Base-by-base conservation (phyloP, 2,888 invertebrate species). In the Operophtera brumata region DNA sequence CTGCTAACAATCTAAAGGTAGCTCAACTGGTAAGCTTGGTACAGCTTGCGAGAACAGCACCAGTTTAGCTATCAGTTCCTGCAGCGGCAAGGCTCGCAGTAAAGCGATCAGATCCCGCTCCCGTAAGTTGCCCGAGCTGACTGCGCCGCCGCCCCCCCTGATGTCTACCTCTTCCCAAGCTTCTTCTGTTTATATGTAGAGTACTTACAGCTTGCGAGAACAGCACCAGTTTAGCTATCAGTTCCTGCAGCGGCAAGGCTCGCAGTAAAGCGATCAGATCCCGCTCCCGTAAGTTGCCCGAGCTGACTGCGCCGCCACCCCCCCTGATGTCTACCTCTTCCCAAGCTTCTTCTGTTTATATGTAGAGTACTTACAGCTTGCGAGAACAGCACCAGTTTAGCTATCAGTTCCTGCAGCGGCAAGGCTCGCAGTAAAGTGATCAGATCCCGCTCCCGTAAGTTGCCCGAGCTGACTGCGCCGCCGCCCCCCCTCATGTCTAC, bases 91-190 rank as follows among this genome's bases (percentile, higher is more conserved):
- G 0, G 77, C 77, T 1, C 54, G 51, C 14, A 87, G 58, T 47
- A 89, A 43, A 2, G 80, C 75, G 35, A 86, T 61, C 6, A 88
- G 66, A 60, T 89, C 89, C 0, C 79, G 67, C 72, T 88, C 89
- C 0, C 89, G 73, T 40, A 88, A 57, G 10, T 75, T 67, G 10
- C 86, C 86, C 42, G 82, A 79, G 39, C 78, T 73, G 20, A 87
- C 88, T 0, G 82, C 86, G 5, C 85, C 80, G 8, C 77, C 77
- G 9, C 67, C 75, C 2, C 86, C 87, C 1, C 64, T 68, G 25
- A 59, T 64, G 59, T 76, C 83, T 28, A 89, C 71, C 50, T 89
- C 89, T 56, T 89, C 89, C 89, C 89, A 89, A 0, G 67, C 69
- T 6, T 82, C 82, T 1, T 77, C 80, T 37, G 62, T 62, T 1